Percentiles rank a stretch among this genome's conserved stretches.
Evolutionary conservation across 2,113 vertebrate species (phyloP).

Genomic region (Delphinus delphis): DNA sequence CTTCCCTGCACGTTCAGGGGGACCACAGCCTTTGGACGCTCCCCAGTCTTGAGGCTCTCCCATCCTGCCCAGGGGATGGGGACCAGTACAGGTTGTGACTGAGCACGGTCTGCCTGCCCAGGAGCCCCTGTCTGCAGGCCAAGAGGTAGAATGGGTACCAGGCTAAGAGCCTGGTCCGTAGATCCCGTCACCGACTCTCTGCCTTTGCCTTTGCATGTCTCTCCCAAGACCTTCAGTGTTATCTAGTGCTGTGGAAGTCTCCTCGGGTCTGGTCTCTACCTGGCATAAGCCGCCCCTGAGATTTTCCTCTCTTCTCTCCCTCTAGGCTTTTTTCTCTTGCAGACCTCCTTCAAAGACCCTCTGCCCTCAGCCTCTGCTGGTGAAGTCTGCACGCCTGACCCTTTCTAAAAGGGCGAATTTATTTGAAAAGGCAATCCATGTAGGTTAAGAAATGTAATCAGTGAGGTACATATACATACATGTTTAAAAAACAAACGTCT

Average conservation of each 20-base stretch:
- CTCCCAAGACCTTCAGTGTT: not conserved
- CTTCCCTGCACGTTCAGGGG: not conserved
- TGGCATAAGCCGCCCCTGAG: not conserved
- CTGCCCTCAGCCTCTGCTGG: not conserved
- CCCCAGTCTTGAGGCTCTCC: not conserved
- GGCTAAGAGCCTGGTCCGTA: not conserved
- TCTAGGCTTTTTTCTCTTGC: not conserved
- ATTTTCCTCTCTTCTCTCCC: not conserved
- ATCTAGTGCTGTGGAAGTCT: not conserved
- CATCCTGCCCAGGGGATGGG: not conserved
- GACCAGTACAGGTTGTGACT: accelerated
- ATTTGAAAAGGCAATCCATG: not conserved
- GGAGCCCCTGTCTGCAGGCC: not conserved
- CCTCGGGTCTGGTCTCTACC: not conserved
- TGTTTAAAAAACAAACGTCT: not conserved
- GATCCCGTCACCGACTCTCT: not conserved
- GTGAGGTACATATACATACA: not conserved
- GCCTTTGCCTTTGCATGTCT: not conserved
- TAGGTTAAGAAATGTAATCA: not conserved
- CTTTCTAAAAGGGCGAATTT: not conserved
- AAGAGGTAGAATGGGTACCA: accelerated
- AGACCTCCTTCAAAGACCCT: not conserved
- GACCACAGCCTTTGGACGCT: not conserved
- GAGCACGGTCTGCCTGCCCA: not conserved
- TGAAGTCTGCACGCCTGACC: not conserved